phyloP scores from a whole-genome alignment of 2,113 vertebrate genomes.

The Rostratula benghalensis region DNA sequence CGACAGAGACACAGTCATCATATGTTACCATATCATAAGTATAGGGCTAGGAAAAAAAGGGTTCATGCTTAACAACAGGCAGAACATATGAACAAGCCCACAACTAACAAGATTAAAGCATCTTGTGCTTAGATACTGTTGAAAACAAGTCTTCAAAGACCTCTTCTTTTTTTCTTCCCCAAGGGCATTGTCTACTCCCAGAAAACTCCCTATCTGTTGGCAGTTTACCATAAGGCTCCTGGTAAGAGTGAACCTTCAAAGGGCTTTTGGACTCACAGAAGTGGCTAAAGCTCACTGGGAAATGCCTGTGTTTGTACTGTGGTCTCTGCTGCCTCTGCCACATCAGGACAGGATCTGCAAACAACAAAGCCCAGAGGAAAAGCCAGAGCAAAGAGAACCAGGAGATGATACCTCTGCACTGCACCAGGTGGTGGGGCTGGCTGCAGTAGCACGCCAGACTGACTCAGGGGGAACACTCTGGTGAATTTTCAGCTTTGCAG shows the following conservation, averaged over 20 bases:
- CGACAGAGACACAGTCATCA: neutral
- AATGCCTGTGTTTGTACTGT: neutral
- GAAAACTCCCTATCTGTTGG: neutral
- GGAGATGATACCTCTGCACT: accelerated
- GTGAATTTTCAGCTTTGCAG: neutral
- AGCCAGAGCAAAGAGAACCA: accelerated
- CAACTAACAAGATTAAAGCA: neutral
- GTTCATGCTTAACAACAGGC: neutral
- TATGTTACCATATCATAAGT: neutral
- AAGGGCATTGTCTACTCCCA: neutral
- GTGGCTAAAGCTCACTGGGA: neutral
- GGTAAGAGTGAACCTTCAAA: neutral
- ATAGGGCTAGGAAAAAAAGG: neutral
- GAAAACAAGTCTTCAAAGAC: neutral
- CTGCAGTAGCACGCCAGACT: neutral
- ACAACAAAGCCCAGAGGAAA: neutral
- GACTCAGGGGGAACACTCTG: neutral
- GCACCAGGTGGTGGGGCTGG: accelerated
- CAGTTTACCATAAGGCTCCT: neutral
- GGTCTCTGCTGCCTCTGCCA: neutral
- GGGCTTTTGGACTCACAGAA: neutral
- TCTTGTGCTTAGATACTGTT: neutral
- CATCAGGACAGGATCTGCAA: neutral
- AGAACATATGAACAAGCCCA: neutral
- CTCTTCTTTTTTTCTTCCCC: neutral